A percentile compares a stretch with the other conserved stretches of the same genome.
Evolutionary conservation across 2,888 invertebrate genomes (phyloP).

Genomic region (Pycnomerus fuliginosus): DNA sequence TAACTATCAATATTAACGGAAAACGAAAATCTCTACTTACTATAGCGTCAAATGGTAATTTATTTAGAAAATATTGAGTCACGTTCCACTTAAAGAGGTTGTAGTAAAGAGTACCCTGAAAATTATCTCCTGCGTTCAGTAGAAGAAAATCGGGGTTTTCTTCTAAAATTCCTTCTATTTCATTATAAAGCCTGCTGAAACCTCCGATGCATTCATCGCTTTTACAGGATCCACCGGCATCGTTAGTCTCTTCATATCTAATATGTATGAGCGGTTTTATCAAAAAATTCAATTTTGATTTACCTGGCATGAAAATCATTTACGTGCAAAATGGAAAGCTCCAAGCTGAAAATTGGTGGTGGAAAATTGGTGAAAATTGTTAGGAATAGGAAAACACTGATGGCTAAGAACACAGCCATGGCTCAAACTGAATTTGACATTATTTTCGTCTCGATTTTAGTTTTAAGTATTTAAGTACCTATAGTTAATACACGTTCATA

Average conservation of each 20-base stretch:
- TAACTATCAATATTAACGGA: slow-evolving; percentile 17
- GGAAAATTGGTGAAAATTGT: too few relatives aligned
- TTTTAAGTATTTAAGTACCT: too few relatives aligned
- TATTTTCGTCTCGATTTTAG: too few relatives aligned
- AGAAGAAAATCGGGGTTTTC: slow-evolving; percentile 9
- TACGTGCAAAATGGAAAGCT: slow-evolving; percentile 6
- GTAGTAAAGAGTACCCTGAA: slow-evolving; percentile 82
- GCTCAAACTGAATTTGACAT: too few relatives aligned
- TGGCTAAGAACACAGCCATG: too few relatives aligned
- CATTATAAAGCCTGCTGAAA: slow-evolving; percentile 62
- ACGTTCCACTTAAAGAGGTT: slow-evolving; percentile 59
- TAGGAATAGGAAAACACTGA: too few relatives aligned
- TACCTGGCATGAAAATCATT: slow-evolving; percentile 16
- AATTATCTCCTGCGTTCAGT: slow-evolving; percentile 80
- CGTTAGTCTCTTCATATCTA: slow-evolving; percentile 61
- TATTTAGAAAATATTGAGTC: slow-evolving; percentile 20
- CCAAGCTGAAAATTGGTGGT: neutral
- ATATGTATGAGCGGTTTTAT: too few relatives aligned
- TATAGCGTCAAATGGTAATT: slow-evolving; percentile 66
- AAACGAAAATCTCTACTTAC: slow-evolving; percentile 59
- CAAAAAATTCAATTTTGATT: too few relatives aligned
- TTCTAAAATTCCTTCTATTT: slow-evolving; percentile 38
- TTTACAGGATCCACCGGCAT: slow-evolving; percentile 58
- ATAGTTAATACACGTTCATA: too few relatives aligned
- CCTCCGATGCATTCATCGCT: slow-evolving; percentile 64